phyloP scores from a whole-genome alignment of 2,888 invertebrate genomes.

The Macrostomum cliftonense region DNA sequence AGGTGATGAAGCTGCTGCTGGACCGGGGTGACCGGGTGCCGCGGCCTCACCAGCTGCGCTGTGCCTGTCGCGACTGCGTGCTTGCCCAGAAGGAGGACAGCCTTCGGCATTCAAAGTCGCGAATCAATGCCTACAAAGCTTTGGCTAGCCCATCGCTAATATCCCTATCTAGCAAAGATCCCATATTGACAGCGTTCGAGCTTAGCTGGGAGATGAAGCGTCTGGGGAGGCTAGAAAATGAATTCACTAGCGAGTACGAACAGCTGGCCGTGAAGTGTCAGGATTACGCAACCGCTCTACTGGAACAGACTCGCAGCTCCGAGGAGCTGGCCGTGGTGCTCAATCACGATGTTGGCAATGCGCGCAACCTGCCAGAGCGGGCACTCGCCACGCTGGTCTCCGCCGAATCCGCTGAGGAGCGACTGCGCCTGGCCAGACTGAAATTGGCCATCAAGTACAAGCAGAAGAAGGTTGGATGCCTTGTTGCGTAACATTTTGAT shows the following conservation, averaged over 20 bases:
- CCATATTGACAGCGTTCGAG: constrained; percentile 89
- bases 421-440: constrained; percentile 55
- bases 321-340: constrained; percentile 82
- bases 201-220: constrained; percentile 86
- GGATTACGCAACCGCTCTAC: constrained; percentile 81
- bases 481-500: too few species aligned
- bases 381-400: constrained; percentile 34
- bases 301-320: constrained; percentile 86
- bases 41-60: constrained; percentile 44
- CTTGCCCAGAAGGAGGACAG: constrained; percentile 74
- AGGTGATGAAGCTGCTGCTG: constrained; percentile 87
- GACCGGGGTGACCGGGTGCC: constrained; percentile 77
- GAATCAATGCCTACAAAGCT: constrained; percentile 90
- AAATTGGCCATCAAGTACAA: constrained; percentile 86
- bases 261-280: constrained; percentile 43
- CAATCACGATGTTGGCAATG: constrained; percentile 50
- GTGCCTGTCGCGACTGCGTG: constrained; percentile 86
- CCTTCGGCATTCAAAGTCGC: constrained; percentile 65
- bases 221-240: constrained; percentile 84
- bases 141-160: constrained; percentile 85
- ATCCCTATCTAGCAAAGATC: constrained; percentile 85
- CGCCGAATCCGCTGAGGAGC: background rate
- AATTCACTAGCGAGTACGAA: constrained; percentile 75
- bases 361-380: constrained; percentile 39
- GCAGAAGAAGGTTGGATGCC: constrained; percentile 90